Base-by-base conservation (phyloP, 2,797 vertebrate genomes). In the Threskiornis aethiopicus region DNA sequence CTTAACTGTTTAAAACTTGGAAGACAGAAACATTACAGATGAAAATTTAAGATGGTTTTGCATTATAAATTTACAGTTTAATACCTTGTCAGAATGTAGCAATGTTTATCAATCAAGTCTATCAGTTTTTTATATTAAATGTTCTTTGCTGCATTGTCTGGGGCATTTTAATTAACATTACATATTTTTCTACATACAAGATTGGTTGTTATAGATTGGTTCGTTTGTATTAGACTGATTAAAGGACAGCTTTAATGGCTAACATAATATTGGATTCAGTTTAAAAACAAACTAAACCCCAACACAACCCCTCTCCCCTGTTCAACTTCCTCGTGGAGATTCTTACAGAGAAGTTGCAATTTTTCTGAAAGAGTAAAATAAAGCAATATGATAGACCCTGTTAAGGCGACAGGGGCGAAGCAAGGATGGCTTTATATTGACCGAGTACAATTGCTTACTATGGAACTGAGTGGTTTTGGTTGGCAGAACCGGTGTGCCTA, bases 371-470 rank as follows among this genome's bases (percentile, higher is more conserved):
- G 35, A 33, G 42, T 44, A 18, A 5, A 67, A 44, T 39, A 26
- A 42, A 24, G 57, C 1, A 3, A 12, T 46, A 6, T 28, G 31
- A 31, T 11, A 69, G 54, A 46, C 16, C 18, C 31, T 67, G 46
- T 13, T 49, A 13, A 33, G 49, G 67, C 44, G 64, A 16, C 17
- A 8, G 71, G 28, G 28, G 17, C 7, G 49, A 76, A 61, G 25
- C 12, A 26, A 42, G 37, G 37, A 44, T 37, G 28, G 16, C 4
- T 33, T 73, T 24, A 8, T 13, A 25, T 13, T 73, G 24, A n/a
- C 44, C 19, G 20, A 28, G 16, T 35, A 20, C 10, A 24, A 11
- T 19, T 0, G 11, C 4, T 26, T 66, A 1, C 6, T 21, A 13
- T 5, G 49, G 46, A 25, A 14, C 17, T 4, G 15, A 19, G 18